These are phyloP conservation scores for Drosophila seclusa DNA, from an alignment of 2,888 invertebrate genomes.

Conservation along the genomic window DNA sequence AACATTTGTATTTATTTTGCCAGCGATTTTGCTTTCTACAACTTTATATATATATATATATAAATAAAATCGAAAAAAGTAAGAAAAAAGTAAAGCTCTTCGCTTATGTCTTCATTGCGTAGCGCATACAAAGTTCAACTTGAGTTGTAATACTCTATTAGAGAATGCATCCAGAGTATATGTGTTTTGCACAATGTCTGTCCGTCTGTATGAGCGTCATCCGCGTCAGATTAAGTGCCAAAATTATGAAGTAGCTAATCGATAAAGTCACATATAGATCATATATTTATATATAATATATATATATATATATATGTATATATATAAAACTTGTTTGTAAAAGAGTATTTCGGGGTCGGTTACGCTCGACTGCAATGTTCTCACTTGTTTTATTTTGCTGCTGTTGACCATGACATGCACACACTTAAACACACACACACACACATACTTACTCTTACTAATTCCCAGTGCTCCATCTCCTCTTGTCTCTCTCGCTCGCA, in stretches of 20 bases:
- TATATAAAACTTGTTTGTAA: background rate
- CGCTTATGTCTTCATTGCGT: background rate
- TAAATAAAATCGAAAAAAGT: background rate
- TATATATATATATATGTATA: no score
- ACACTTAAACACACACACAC: slow-evolving; percentile 1
- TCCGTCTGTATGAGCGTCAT: background rate
- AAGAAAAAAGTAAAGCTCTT: background rate
- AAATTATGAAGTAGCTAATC: background rate
- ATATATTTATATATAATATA: no score
- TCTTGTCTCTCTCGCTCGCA: slow-evolving; percentile 5
- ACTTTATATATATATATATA: background rate
- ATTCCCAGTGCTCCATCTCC: slow-evolving; percentile 8
- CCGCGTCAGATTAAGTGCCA: background rate
- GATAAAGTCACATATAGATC: no score
- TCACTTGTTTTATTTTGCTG: slow-evolving; percentile 19
- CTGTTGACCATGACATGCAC: slow-evolving; percentile 65
- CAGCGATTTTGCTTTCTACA: slow-evolving; percentile 3
- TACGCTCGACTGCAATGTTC: slow-evolving; percentile 5
- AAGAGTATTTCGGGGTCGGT: background rate
- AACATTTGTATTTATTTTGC: slow-evolving; percentile 33
- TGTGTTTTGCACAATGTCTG: background rate
- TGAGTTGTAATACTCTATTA: background rate
- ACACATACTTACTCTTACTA: background rate
- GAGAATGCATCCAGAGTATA: background rate
- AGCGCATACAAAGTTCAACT: background rate